phyloP scores from a whole-genome alignment of 2,888 invertebrate genomes.

The Chrysolina oricalcia region DNA sequence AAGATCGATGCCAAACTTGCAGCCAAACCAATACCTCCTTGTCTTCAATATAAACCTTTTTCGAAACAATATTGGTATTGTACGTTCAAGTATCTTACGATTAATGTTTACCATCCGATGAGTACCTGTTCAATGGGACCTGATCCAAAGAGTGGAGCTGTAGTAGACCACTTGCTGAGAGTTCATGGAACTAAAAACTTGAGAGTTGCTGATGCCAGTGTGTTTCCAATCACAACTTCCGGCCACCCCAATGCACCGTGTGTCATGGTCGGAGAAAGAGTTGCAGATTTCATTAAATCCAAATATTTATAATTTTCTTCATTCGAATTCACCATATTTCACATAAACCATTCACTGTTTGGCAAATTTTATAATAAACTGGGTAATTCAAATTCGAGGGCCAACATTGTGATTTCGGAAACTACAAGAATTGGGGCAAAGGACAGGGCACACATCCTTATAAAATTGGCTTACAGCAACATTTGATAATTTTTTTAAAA shows the following conservation, averaged over 20 bases:
- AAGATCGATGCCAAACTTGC: constrained; percentile 72
- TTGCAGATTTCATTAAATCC: constrained; percentile 71
- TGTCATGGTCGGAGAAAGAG: constrained; percentile 81
- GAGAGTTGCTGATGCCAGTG: constrained; percentile 79
- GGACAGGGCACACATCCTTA: too few species aligned
- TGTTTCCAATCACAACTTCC: constrained; percentile 77
- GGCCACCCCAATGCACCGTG: constrained; percentile 81
- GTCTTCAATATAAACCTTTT: constrained; percentile 24
- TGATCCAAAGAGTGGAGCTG: constrained; percentile 74
- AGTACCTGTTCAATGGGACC: constrained; percentile 83
- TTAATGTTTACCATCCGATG: constrained; percentile 76
- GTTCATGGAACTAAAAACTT: constrained; percentile 76
- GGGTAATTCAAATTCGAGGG: too few species aligned
- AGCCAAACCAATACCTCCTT: constrained; percentile 34
- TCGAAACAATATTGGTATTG: constrained; percentile 48
- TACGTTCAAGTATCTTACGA: constrained; percentile 38
- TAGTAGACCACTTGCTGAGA: constrained; percentile 77
- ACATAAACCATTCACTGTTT: not conserved
- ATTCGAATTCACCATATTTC: not conserved
- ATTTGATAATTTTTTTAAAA: too few species aligned
- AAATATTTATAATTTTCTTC: not conserved
- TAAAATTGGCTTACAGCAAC: too few species aligned
- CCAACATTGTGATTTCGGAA: too few species aligned
- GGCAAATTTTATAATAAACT: too few species aligned
- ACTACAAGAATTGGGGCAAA: too few species aligned